These are phyloP conservation scores for Triops longicaudatus DNA, from an alignment of 1,140 invertebrate species.

Conservation along the genomic window DNA sequence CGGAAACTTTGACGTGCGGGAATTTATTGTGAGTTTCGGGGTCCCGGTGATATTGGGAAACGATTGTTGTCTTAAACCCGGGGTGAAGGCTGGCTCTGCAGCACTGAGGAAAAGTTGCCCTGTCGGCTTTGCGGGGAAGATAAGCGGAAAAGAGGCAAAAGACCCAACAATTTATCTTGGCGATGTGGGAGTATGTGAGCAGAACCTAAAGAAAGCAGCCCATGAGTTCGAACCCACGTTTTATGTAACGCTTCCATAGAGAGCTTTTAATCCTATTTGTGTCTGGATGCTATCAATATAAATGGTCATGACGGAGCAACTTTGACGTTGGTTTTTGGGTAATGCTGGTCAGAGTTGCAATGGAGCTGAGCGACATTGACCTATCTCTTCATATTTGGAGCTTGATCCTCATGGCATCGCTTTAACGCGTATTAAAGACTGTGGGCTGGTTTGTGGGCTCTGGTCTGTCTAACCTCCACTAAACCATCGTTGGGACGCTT, in stretches of 20 bases:
- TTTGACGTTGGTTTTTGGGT: slow-evolving; percentile 6
- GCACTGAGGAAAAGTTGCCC: neutral
- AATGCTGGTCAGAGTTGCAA: neutral
- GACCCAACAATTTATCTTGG: slow-evolving; percentile 4
- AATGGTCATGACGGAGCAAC: slow-evolving; percentile 5
- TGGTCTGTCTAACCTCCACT: neutral
- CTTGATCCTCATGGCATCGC: neutral
- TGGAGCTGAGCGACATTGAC: neutral
- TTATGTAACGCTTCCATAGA: neutral
- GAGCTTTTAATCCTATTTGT: slow-evolving; percentile 12
- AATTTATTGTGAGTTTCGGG: neutral
- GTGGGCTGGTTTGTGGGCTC: neutral
- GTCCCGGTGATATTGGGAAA: neutral
- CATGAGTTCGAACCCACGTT: neutral
- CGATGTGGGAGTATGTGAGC: neutral
- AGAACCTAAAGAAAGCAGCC: neutral
- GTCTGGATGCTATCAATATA: slow-evolving; percentile 6
- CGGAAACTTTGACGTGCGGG: neutral
- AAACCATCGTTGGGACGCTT: neutral
- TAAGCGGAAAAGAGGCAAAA: neutral
- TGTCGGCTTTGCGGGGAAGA: neutral
- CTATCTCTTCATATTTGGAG: neutral
- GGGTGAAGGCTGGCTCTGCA: neutral
- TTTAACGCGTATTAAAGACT: neutral
- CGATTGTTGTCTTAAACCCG: slow-evolving; percentile 5